phyloP scores from a whole-genome alignment of 1,140 invertebrate genomes.

The Leptinotarsa defecta region DNA sequence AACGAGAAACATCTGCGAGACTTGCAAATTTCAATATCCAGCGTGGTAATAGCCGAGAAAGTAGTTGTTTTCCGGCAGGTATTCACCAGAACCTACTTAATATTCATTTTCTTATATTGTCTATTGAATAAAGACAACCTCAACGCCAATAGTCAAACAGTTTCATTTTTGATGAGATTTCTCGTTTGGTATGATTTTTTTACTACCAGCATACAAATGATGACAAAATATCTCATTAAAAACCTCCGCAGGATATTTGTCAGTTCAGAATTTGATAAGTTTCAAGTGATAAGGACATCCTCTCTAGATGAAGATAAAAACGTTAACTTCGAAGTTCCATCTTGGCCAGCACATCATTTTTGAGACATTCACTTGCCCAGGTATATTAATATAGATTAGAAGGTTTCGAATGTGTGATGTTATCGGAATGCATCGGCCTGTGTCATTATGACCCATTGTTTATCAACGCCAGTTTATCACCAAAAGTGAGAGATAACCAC shows the following conservation, averaged over 20 bases:
- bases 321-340: not conserved
- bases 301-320: conserved; percentile 3
- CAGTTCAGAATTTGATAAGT: not conserved
- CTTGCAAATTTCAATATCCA: too few relatives aligned
- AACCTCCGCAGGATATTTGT: conserved; percentile 2
- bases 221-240: conserved; percentile 2
- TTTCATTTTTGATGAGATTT: too few relatives aligned
- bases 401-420: not conserved
- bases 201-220: not conserved
- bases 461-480: conserved; percentile 38
- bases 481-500: conserved; percentile 34
- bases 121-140: too few relatives aligned
- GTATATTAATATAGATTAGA: conserved; percentile 4
- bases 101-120: too few relatives aligned
- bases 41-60: too few relatives aligned
- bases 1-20: too few relatives aligned
- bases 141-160: too few relatives aligned
- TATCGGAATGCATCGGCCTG: conserved; percentile 46
- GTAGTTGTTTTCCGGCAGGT: too few relatives aligned
- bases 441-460: conserved; percentile 47
- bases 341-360: not conserved
- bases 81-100: too few relatives aligned
- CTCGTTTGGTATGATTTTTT: too few relatives aligned
- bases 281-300: conserved; percentile 1
- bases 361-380: not conserved